Evolutionary conservation across 2,888 invertebrate genomes (phyloP).

Genomic region (Tenthredo mesomela): DNA sequence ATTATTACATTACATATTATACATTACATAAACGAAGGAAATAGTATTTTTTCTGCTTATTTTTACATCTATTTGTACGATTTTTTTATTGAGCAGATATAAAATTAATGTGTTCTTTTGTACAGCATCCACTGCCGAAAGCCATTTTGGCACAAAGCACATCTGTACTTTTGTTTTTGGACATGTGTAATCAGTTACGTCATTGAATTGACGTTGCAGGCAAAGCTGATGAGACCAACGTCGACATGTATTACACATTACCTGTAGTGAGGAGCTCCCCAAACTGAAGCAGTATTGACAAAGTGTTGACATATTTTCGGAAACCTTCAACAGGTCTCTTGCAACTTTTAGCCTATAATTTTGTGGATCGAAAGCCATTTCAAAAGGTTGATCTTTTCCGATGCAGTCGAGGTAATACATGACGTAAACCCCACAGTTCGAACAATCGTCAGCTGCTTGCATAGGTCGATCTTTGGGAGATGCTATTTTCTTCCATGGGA

Average conservation of each 20-base stretch:
- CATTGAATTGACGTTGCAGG: neutral
- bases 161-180: neutral
- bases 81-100: no score
- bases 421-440: conserved; percentile 9
- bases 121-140: no score
- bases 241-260: conserved; percentile 18
- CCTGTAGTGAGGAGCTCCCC: neutral
- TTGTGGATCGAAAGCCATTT: neutral
- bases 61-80: no score
- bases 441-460: neutral
- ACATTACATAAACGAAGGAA: no score
- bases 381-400: neutral
- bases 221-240: neutral
- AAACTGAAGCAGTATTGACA: neutral
- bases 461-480: neutral
- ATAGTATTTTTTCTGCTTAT: no score
- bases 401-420: neutral
- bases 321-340: neutral
- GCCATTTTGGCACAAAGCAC: neutral
- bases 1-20: no score
- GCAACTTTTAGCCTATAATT: neutral
- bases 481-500: no score
- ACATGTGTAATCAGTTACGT: neutral
- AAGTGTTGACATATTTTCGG: neutral
- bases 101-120: no score